Evolutionary conservation across 2,797 vertebrate species (phyloP), one percentile per base, ranked within the genome.

Genomic region (Chiroxiphia lanceolata): DNA sequence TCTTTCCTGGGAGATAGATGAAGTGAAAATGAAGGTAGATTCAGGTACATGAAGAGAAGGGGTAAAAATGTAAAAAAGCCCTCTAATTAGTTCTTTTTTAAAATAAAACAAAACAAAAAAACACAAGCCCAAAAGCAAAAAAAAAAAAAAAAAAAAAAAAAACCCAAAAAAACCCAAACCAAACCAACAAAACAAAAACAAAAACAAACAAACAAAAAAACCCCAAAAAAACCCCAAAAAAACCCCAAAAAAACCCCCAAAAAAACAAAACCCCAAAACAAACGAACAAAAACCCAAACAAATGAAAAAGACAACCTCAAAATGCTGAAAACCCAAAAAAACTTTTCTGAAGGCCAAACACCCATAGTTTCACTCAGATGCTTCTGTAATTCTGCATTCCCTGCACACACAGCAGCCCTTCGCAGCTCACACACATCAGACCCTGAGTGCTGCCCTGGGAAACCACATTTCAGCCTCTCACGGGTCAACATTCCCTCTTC

Each of bases 241-340:
- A 53, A 0, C 20, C 38, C 10, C 9, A n/a, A n/a, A n/a, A n/a
- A n/a, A n/a, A n/a, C n/a, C 38, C 10, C 9, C 19, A 11, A 22
- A 45, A n/a, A 45, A 47, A 3, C 22, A 15, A 7, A 18, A 31
- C 10, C 17, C 48, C 19, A 11, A 25, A 76, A 48, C 17, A 77
- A 53, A 7, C 18, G 33, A 65, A 40, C 10, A 60, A 5, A 7
- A 38, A 9, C 9, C 20, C 61, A 75, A 29, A 23, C 23, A 68
- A 70, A 29, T 2, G 9, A 63, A 36, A 31, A 31, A 69, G n/a
- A 65, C 14, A 12, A 42, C 16, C 40, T 67, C 60, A 33, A 71
- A 65, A 78, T 42, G 74, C 38, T 42, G 29, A 70, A 67, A 82
- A 27, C 11, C 1, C 13, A 57, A 36, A 67, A 67, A 31, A 53